Evolutionary conservation across 1,140 invertebrate genomes (phyloP), one percentile per base, ranked within the genome.

Genomic region (Anoplophora glabripennis): DNA sequence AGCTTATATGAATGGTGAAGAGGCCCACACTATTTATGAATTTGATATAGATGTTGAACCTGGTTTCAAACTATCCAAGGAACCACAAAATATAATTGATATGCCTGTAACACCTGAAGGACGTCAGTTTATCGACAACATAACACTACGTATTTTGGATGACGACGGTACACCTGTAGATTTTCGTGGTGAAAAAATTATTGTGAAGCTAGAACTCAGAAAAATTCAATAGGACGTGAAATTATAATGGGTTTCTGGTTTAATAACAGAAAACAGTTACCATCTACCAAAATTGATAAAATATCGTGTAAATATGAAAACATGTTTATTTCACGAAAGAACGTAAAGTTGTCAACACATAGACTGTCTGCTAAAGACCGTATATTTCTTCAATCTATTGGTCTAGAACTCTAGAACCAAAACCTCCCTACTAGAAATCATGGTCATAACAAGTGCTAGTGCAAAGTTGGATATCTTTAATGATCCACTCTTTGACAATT

Each of bases 71-170:
- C 15, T 55, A 9, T 36, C 53, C 1, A 53, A 61, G 41, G 46
- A 44, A 36, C 53, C 59, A 18, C 53, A 35, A 42, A 61, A 61
- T 38, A 48, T 61, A 28, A 61, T 53, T 34, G 55, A 61, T 55
- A 35, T 55, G 17, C 53, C 59, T 12, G 33, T 55, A 5, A 61
- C 34, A 9, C 36, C 55, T 0, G 7, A 21, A n/a, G 55, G 55
- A 8, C 55, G 45, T 36, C 55, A 57, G 45, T 57, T 7, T 3
- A 57, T 49, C 7, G 45, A 49, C 34, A 49, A 57, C 55, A 49
- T 51, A 9, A 57, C 37, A n/a, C 45, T 57, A 40, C 1, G 45
- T 11, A 33, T 57, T 14, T 49, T 57, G 37, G 46, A 49, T 49
- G 55, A 49, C 28, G 28, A 57, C 17, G 55, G 35, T 14, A 46